Evolutionary conservation across 2,113 vertebrate species (phyloP), one percentile per base, ranked within the genome.

Genomic region (Xenus cinereus): DNA sequence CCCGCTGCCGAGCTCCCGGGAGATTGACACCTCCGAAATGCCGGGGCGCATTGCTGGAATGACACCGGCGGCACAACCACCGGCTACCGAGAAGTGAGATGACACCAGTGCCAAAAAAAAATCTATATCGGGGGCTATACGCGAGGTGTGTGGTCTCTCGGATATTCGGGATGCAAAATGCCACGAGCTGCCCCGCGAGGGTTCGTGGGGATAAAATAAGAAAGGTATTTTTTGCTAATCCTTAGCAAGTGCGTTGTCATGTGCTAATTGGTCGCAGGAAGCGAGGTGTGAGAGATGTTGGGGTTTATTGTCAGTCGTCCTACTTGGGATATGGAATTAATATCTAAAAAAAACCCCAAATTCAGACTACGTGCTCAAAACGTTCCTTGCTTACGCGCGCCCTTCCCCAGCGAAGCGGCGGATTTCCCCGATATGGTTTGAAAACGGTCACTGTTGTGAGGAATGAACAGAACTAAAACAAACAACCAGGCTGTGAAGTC

Each of bases 61-160:
- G 91, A 33, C 88, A 69, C 62, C 7, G 3, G 35, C 35, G 6
- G 64, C 78, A 3, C 76, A 13, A 72, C 91, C n/a, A 35, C 57
- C 46, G 3, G 64, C 93, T 73, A 6, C 94, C 2, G 12, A 26
- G 72, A 32, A 72, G 23, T 0, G 80, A 78, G 89, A 8, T 3
- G 2, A 14, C 8, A 0, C 1, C 0, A 14, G 54, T 30, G 80
- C 88, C 92, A 76, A 2, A 26, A 30, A 17, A 30, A 30, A 43
- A 14, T 57, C 78, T 45, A 3, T 64, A 10, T 50, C 2, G n/a
- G 73, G 71, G n/a, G 5, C 30, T 43, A 1, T 6, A 0, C 0
- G 19, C 18, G n/a, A 86, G 66, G 57, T 95, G 90, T 87, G 93
- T 95, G 95, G 90, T 91, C 95, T 53, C 35, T 14, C 24, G 8